Conservation (phyloP, 2,888 invertebrate genomes). For the Branchellion lobata region DNA sequence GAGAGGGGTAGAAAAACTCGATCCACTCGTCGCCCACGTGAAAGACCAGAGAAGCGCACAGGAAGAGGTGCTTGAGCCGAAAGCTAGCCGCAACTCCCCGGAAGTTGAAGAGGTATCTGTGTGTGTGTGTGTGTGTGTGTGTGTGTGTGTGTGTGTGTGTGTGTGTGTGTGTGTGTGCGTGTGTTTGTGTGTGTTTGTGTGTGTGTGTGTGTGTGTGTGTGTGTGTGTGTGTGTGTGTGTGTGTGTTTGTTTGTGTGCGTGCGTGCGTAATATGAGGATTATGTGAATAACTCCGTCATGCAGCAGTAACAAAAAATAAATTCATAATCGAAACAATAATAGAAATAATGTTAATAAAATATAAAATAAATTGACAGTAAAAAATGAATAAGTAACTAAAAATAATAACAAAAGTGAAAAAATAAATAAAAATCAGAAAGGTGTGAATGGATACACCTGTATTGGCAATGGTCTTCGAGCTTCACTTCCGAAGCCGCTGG, state of each 20-base stretch:
- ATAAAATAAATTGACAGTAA: background rate
- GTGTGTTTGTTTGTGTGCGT: too few species aligned
- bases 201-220: too few species aligned
- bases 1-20: constrained; percentile 86
- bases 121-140: too few species aligned
- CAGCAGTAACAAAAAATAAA: background rate
- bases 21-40: constrained; percentile 91
- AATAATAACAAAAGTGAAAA: background rate
- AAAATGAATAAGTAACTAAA: background rate
- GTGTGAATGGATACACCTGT: constrained; percentile 66
- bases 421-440: background rate
- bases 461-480: constrained; percentile 82
- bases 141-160: too few species aligned
- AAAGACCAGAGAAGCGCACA: constrained; percentile 87
- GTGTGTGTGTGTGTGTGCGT: too few species aligned
- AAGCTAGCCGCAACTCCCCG: constrained; percentile 96
- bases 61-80: constrained; percentile 88
- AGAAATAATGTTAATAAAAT: background rate
- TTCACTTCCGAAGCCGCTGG: constrained; percentile 82
- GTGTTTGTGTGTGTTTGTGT: too few species aligned
- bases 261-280: too few species aligned
- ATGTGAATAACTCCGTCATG: too few species aligned
- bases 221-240: too few species aligned
- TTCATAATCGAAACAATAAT: background rate
- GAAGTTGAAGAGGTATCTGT: constrained; percentile 77